Base-by-base conservation (phyloP, 64 coral and sea anemone genomes). In the Montipora sp. region DNA sequence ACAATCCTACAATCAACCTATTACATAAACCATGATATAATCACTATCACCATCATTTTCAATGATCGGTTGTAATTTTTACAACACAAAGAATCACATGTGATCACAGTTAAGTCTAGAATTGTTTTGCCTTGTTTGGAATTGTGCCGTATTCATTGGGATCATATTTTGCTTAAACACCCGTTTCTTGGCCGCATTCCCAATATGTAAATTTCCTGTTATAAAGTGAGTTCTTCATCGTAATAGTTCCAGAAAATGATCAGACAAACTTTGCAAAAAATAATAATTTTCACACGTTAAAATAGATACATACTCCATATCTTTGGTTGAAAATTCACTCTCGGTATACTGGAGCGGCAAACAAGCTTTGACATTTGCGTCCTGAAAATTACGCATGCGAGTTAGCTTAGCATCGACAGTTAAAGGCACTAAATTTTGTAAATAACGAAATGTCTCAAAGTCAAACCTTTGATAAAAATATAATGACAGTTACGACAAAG, bases 391-490 rank as follows among this genome's bases (percentile, higher is more conserved):
- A 78, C 21, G 14, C 27, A 7, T 57, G 53, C 5, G 11, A 57
- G 11, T 57, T 57, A 57, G 53, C 53, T 8, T 23, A 8, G 47
- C 15, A 36, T 36, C 36, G 36, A 36, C 36, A 58, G 69, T 71
- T 88, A 6, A 57, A 57, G 53, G 53, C 6, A 6, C 53, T 45
- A 4, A 7, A 51, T 14, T 44, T 5, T 14, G 23, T 7, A 73
- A 88, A 16, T 13, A 18, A 78, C 4, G 47, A 77, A 78, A 47
- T 8, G 8, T 4, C 36, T 88, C 87, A 83, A 43, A 98, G n/a
- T 88, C 87, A 83, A 43, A 98, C 96, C 89, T 95, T 98, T 55
- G 96, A 95, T 92, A 94, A 95, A 80, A 98, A 98, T 83, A 98
- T 98, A 2, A 89, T 93, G 14, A 98, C 78, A 46, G 96, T 98